phyloP scores from a whole-genome alignment of 2,113 vertebrate species.

The Cyprinodon brontotheroides region DNA sequence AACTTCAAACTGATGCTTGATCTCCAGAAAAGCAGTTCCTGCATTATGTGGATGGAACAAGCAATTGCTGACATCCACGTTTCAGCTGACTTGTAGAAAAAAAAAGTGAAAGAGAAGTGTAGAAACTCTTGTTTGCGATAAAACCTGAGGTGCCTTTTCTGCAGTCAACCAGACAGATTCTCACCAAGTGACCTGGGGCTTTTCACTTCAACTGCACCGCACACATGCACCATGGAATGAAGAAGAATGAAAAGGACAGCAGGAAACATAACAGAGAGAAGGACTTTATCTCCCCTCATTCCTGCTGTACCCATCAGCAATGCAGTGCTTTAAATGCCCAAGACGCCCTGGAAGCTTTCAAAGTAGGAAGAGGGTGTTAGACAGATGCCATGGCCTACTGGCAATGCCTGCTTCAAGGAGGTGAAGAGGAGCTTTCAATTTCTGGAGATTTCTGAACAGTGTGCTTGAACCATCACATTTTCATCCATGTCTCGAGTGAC shows the following conservation, averaged over 20 bases:
- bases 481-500: background rate
- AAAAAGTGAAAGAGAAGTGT: background rate
- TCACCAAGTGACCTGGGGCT: constrained; percentile 16
- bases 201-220: background rate
- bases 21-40: background rate
- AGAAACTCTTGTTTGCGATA: background rate
- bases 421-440: background rate
- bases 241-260: constrained; percentile 18
- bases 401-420: constrained; percentile 16
- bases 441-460: constrained; percentile 10
- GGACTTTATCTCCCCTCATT: constrained; percentile 14
- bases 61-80: background rate
- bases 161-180: background rate
- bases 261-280: constrained; percentile 32
- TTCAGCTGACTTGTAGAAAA: background rate
- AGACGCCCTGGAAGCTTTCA: constrained; percentile 50
- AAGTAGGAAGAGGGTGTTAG: constrained; percentile 41
- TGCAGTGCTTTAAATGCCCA: constrained; percentile 30
- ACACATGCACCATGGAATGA: constrained; percentile 14
- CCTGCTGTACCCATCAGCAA: constrained; percentile 36
- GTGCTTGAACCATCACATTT: constrained; percentile 11
- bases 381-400: constrained; percentile 45
- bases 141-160: background rate
- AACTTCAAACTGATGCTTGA: background rate
- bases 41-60: background rate